Base-by-base conservation (phyloP, 2,113 vertebrate species). In the Stictonetta naevosa region DNA sequence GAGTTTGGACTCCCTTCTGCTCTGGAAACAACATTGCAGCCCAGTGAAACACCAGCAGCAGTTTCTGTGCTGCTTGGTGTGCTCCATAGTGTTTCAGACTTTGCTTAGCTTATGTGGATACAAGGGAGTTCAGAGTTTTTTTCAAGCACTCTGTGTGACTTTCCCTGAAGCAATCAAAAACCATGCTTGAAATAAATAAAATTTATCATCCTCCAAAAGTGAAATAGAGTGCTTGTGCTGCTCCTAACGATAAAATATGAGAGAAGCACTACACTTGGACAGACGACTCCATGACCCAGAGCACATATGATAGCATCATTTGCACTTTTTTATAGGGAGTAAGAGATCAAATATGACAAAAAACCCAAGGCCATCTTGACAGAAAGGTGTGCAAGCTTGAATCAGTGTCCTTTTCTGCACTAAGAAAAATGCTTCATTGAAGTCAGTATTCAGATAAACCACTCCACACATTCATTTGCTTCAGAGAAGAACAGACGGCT, bases 211-310 rank as follows among this genome's bases (percentile, higher is more conserved):
- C 9, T 86, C 72, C 44, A 42, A 38, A 91, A 59, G 53, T 62
- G 59, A 83, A 87, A 92, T n/a, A 89, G 58, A 16, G 46, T 88
- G 69, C 62, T 63, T 38, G 38, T 59, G 88, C 66, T 88, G 36
- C 46, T 88, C 71, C 55, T 63, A 96, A 82, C 1, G 11, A 91
- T 92, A 94, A 97, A 93, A 94, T 88, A 90, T n/a, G 73, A 93
- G 44, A 92, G 66, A 19, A 95, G 55, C 66, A 80, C 64, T 53
- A 85, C 88, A 82, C 50, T 62, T 17, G 92, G 56, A 68, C 20
- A 38, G 58, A 92, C 72, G 88, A 78, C 78, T 86, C 8, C 10
- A 71, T 76, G 95, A 94, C 50, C 71, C 46, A 92, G 59, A 73
- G 69, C 63, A 62, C 2, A 0, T 48, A 95, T 40, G 48, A 90